Percentiles rank a stretch among this genome's conserved stretches.
These are phyloP conservation scores for Halichoeres trimaculatus DNA, from an alignment of 2,113 vertebrate genomes.

Conservation along the genomic window DNA sequence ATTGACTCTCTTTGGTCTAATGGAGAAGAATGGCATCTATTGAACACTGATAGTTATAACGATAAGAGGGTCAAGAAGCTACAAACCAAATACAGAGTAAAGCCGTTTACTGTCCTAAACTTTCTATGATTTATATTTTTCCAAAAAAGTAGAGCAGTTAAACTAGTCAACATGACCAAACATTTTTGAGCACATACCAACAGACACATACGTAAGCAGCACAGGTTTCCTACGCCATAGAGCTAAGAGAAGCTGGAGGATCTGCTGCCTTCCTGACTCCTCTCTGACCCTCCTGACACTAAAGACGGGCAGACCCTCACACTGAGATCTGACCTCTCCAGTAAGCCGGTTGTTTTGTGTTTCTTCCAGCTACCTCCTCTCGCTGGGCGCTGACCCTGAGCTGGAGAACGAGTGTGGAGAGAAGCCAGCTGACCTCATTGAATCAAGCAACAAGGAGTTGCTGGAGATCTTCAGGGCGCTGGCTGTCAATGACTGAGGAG, in stretches of 20 bases:
- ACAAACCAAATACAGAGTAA: too few relatives aligned
- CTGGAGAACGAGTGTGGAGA: constrained; percentile 88
- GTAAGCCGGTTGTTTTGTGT: constrained; percentile 2
- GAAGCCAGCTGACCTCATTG: constrained; percentile 90
- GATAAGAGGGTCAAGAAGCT: too few relatives aligned
- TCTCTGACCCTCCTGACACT: constrained; percentile 35
- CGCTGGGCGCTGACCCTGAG: constrained; percentile 86
- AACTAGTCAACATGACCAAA: constrained; percentile 8
- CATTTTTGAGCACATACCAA: not conserved
- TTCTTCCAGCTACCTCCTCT: constrained; percentile 88
- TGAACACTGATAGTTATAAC: not conserved
- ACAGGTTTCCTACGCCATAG: not conserved
- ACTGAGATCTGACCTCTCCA: not conserved
- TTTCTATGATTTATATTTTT: too few relatives aligned
- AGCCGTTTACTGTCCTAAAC: too few relatives aligned
- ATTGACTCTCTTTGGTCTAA: not conserved
- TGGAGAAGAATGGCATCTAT: too few relatives aligned
- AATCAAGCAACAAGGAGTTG: constrained; percentile 87
- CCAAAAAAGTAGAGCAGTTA: too few relatives aligned
- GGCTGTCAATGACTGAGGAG: constrained; percentile 53
- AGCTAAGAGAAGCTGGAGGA: constrained; percentile 42
- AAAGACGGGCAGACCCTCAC: constrained; percentile 17
- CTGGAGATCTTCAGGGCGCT: constrained; percentile 83
- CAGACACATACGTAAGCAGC: not conserved
- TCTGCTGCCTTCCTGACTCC: constrained; percentile 32